Base-by-base conservation (phyloP, 2,888 invertebrate species). In the Sepioteuthis lessoniana region DNA sequence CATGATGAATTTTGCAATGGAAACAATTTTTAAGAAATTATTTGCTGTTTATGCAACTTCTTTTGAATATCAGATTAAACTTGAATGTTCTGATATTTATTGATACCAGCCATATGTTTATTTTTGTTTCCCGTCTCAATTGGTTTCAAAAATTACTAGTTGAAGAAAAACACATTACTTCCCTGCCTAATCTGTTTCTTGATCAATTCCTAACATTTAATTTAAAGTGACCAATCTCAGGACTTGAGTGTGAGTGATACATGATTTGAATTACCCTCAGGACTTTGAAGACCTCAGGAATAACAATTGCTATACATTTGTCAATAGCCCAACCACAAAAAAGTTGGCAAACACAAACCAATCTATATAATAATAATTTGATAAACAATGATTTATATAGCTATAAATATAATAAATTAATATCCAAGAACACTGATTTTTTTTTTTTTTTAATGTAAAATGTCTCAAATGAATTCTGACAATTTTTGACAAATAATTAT, bases 201-300 rank as follows among this genome's bases (percentile, higher is more conserved):
- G 55, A 55, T 55, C 76, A 76, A 76, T 76, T 76, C 16, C 76
- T 76, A 76, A 76, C 76, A 76, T 76, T 76, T 16, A 76, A 76
- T 76, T n/a, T n/a, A 76, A 76, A 76, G 76, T 76, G 76, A 76
- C 76, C n/a, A 76, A 76, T 76, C 76, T 76, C 76, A 76, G 76
- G 76, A 76, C 76, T 76, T 76, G n/a, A 76, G 76, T 76, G 76
- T 76, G 76, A 76, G 76, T 76, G n/a, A 76, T 55, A 55, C 55
- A 55, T 76, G 10, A 76, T 76, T 76, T 76, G 35, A 76, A 76
- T 76, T n/a, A 76, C 76, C 76, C 76, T 76, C 76, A 76, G 76
- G 76, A 76, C 76, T 76, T 76, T 76, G 76, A n/a, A 76, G 76
- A 76, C 76, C 76, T 76, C 76, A 76, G 76, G 76, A 76, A 76